These are phyloP conservation scores for Strongylocentrotus purpuratus DNA, from an alignment of 35 echinoderm and acorn worm genomes.

Conservation along the genomic window DNA sequence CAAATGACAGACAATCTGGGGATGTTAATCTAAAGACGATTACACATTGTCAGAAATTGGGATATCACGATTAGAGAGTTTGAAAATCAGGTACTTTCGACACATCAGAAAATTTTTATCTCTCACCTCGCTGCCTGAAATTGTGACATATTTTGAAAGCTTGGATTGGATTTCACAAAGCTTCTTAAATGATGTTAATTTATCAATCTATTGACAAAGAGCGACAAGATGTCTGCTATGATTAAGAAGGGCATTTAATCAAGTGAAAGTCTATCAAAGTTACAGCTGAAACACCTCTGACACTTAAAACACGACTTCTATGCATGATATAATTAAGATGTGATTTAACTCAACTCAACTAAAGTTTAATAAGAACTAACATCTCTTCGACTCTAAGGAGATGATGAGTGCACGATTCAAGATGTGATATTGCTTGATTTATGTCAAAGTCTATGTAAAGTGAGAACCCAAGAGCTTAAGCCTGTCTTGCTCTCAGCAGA, in stretches of 20 bases:
- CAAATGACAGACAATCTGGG: not conserved
- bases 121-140: not conserved
- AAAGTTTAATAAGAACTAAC: too few relatives aligned
- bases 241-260: not conserved
- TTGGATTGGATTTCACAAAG: not conserved
- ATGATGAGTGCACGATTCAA: too few relatives aligned
- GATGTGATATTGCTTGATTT: not conserved
- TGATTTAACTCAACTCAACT: not conserved
- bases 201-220: not conserved
- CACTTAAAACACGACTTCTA: too few relatives aligned
- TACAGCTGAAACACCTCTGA: too few relatives aligned
- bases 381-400: too few relatives aligned
- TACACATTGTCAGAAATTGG: not conserved
- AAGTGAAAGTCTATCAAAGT: too few relatives aligned
- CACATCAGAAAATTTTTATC: not conserved
- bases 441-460: not conserved
- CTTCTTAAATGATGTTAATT: not conserved
- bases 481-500: not conserved
- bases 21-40: conserved; percentile 2
- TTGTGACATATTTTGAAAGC: not conserved
- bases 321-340: not conserved
- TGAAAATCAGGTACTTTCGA: not conserved
- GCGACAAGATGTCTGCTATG: not conserved
- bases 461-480: too few relatives aligned
- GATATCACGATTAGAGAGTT: not conserved